phyloP scores from a whole-genome alignment of 2,888 invertebrate genomes.

The Andrena chrysosceles region DNA sequence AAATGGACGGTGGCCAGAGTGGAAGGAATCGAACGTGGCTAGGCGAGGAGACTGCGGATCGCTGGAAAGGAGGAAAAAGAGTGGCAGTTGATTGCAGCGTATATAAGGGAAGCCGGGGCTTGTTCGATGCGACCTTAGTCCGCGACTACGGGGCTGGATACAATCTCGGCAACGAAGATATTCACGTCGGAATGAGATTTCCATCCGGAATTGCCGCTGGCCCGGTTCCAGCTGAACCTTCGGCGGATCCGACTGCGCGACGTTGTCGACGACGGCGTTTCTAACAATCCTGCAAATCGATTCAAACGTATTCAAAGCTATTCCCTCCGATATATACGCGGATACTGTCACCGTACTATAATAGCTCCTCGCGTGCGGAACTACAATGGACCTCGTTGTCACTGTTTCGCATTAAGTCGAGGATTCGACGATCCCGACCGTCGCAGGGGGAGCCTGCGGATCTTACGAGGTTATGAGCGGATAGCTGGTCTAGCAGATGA shows the following conservation, averaged over 20 bases:
- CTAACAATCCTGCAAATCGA: constrained; percentile 77
- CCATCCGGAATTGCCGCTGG: constrained; percentile 80
- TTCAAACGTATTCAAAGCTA: constrained; percentile 82
- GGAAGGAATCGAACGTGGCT: constrained; percentile 51
- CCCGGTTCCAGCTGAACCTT: constrained; percentile 78
- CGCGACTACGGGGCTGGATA: constrained; percentile 62
- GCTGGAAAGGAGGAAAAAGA: constrained; percentile 12
- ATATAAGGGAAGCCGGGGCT: constrained; percentile 36
- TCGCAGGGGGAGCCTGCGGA: constrained; percentile 12
- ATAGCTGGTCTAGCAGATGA: constrained; percentile 60
- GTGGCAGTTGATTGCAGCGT: constrained; percentile 39
- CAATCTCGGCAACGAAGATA: constrained; percentile 70
- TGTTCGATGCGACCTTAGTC: constrained; percentile 68
- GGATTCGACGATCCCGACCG: constrained; percentile 46
- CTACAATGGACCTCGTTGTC: constrained; percentile 74
- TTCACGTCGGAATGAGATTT: constrained; percentile 78
- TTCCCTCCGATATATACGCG: constrained; percentile 77
- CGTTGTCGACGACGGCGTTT: constrained; percentile 42
- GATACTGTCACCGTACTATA: constrained; percentile 75
- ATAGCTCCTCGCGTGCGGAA: constrained; percentile 64
- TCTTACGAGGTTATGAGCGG: constrained; percentile 52
- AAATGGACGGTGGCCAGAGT: constrained; percentile 37
- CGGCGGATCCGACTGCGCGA: constrained; percentile 40
- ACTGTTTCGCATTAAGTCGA: constrained; percentile 69
- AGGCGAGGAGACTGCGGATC: constrained; percentile 10